Percentiles rank a stretch among this genome's conserved stretches.
Evolutionary conservation across 2,113 vertebrate genomes (phyloP).

Genomic region (Cichladusa arquata): DNA sequence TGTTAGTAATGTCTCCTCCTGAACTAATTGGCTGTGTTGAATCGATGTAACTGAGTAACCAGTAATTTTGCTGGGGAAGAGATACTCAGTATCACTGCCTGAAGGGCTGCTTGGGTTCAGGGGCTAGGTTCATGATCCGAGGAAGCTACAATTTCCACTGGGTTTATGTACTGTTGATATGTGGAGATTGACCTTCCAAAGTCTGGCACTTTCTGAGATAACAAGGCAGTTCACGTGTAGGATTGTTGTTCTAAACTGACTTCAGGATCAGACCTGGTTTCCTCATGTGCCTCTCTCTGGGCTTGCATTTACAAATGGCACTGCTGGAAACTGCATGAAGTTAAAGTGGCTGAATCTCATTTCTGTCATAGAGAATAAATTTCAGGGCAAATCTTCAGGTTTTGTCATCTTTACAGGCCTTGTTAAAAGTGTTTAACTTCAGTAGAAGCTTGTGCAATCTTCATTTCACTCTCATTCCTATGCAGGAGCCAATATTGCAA

Average conservation of each 20-base stretch:
- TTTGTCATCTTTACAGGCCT: not conserved
- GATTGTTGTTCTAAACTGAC: not conserved
- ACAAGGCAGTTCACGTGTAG: not conserved
- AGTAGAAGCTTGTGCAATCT: not conserved
- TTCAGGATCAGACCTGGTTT: not conserved
- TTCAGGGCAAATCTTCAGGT: not conserved
- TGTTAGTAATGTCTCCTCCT: not conserved
- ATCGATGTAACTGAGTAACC: not conserved
- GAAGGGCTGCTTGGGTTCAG: not conserved
- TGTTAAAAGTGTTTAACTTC: not conserved
- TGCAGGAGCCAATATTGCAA: conserved; percentile 95
- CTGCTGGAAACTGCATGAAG: not conserved
- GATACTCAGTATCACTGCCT: not conserved
- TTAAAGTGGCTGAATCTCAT: not conserved
- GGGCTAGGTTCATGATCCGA: not conserved
- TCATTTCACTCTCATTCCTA: not conserved
- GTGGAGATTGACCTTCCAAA: not conserved
- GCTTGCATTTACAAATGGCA: not conserved
- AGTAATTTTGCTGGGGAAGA: not conserved
- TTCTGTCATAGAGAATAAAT: not conserved
- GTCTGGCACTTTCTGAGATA: not conserved
- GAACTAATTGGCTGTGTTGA: not conserved
- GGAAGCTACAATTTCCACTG: not conserved
- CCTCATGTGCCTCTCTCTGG: not conserved
- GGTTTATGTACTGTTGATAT: not conserved